These are phyloP conservation scores for Montifringilla adamsi DNA, from an alignment of 2,113 vertebrate species.

Conservation along the genomic window DNA sequence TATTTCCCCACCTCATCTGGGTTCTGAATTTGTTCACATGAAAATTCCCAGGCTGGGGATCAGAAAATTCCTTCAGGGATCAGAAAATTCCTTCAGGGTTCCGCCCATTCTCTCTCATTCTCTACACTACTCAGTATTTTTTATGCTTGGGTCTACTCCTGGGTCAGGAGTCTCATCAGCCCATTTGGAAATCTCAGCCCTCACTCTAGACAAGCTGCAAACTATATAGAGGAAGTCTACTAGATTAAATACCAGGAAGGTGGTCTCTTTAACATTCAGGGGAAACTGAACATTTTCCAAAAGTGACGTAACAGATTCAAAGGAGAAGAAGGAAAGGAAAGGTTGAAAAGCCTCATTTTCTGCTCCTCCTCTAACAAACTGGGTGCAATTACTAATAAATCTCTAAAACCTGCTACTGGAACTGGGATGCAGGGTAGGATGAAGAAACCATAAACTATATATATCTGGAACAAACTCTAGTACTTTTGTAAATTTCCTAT, in stretches of 20 bases:
- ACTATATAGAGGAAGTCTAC: not conserved
- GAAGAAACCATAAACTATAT: not conserved
- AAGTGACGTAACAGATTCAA: not conserved
- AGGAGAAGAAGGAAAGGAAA: not conserved
- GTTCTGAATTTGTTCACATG: too few relatives aligned
- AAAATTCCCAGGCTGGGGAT: too few relatives aligned
- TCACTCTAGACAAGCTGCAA: not conserved
- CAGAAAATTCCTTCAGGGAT: too few relatives aligned
- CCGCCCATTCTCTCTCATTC: too few relatives aligned
- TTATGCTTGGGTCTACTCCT: not conserved
- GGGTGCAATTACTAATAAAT: not conserved
- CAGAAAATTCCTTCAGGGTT: too few relatives aligned
- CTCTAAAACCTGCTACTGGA: not conserved
- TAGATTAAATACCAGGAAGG: not conserved
- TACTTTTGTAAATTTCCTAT: not conserved
- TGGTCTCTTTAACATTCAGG: too few relatives aligned
- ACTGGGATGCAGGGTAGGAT: not conserved
- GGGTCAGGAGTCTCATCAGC: not conserved
- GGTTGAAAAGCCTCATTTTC: not conserved
- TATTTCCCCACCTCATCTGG: too few relatives aligned
- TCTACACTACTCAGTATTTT: too few relatives aligned
- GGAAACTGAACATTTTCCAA: not conserved
- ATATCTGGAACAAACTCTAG: not conserved
- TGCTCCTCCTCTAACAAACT: not conserved
- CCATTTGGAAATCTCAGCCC: not conserved